Percentiles rank a stretch among this genome's conserved stretches.
Conservation (phyloP, 2,113 vertebrate species). For the Daboia siamensis region DNA sequence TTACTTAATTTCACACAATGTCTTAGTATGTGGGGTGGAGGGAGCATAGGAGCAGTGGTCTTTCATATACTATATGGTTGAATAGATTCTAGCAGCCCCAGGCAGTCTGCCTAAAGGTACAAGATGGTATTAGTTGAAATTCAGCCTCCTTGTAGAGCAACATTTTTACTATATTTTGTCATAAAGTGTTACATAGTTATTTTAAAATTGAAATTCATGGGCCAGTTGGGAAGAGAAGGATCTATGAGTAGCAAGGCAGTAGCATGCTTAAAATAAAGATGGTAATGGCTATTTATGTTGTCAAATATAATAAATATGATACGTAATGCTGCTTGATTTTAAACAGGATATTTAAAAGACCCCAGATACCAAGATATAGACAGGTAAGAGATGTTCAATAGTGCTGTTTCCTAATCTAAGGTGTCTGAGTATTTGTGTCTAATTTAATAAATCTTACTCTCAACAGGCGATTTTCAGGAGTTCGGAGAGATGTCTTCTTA, state of each 20-base stretch:
- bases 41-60: background rate
- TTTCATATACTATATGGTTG: background rate
- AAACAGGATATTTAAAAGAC: constrained; percentile 96
- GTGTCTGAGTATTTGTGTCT: constrained; percentile 63
- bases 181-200: background rate
- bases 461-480: constrained; percentile 91
- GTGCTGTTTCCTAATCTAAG: constrained; percentile 62
- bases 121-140: background rate
- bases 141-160: background rate
- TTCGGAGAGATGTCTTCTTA: constrained; percentile 94
- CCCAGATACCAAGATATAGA: constrained; percentile 92
- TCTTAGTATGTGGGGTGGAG: background rate
- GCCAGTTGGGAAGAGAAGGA: background rate
- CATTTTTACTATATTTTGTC: background rate
- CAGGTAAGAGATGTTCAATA: constrained; percentile 81
- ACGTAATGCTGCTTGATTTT: constrained; percentile 74
- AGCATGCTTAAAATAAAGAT: constrained; percentile 16
- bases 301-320: constrained; percentile 58
- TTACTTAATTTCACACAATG: background rate
- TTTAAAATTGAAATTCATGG: background rate
- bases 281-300: constrained; percentile 37
- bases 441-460: constrained; percentile 75
- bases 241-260: background rate
- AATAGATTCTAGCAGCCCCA: background rate
- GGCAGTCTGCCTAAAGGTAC: background rate